Conservation (phyloP, 2,888 invertebrate genomes). For the Ormyrus nitidulus region DNA sequence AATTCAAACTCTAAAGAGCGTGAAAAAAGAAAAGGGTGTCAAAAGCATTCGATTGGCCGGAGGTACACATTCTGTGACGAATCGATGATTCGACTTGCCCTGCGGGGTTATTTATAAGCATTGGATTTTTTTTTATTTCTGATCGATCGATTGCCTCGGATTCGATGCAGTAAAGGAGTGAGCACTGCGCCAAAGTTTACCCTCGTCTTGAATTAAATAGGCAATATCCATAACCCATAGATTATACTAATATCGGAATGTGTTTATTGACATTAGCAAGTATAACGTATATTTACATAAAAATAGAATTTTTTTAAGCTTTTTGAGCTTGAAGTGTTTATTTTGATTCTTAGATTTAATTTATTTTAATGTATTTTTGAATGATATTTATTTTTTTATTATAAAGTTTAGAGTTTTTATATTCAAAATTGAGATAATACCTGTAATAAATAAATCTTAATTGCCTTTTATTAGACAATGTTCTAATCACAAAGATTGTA, state of each 20-base stretch:
- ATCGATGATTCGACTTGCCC: constrained; percentile 53
- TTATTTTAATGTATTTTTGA: too few species aligned
- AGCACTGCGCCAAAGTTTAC: background rate
- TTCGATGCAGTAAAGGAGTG: background rate
- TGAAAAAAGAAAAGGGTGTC: constrained; percentile 32
- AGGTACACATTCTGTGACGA: constrained; percentile 62
- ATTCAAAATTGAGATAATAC: background rate
- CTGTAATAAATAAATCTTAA: constrained; percentile 24
- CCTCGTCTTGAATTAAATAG: background rate
- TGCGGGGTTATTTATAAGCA: constrained; percentile 49
- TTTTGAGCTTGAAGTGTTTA: too few species aligned
- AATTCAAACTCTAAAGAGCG: too few species aligned
- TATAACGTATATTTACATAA: constrained; percentile 18
- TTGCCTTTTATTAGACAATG: too few species aligned
- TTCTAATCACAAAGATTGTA: too few species aligned
- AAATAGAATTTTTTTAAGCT: constrained; percentile 8
- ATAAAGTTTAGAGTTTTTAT: too few species aligned
- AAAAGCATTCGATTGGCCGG: constrained; percentile 24
- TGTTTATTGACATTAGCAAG: background rate
- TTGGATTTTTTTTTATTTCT: constrained; percentile 38
- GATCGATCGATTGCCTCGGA: constrained; percentile 49
- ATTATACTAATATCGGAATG: background rate
- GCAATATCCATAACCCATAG: background rate
- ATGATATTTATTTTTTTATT: too few species aligned
- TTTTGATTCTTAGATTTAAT: too few species aligned